phyloP scores from a whole-genome alignment of 2,888 invertebrate species.

The Philhelius pedissequus region DNA sequence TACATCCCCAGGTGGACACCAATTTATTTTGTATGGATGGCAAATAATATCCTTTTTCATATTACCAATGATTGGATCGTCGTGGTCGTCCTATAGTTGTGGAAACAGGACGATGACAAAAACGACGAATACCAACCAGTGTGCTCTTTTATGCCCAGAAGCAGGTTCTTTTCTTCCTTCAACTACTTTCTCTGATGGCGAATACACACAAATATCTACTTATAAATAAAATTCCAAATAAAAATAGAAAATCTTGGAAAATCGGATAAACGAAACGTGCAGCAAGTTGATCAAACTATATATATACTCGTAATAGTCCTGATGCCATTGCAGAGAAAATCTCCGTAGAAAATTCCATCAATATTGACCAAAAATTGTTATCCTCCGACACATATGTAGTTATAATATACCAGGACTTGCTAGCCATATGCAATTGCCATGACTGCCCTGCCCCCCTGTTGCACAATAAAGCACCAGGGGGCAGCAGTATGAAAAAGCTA shows the following conservation, averaged over 20 bases:
- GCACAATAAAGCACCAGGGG: constrained; percentile 50
- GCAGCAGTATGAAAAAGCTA: background rate
- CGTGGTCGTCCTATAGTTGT: constrained; percentile 9
- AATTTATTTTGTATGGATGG: constrained; percentile 65
- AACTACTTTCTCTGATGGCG: constrained; percentile 28
- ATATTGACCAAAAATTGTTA: constrained; percentile 67
- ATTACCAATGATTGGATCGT: constrained; percentile 67
- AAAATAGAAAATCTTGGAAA: constrained; percentile 38
- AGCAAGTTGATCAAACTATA: constrained; percentile 52
- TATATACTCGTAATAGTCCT: background rate
- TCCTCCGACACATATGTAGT: constrained; percentile 32
- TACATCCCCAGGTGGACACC: constrained; percentile 61
- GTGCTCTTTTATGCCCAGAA: background rate
- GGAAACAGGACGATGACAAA: background rate
- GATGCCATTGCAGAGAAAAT: constrained; percentile 24
- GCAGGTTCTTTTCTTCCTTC: constrained; percentile 15
- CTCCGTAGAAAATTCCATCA: constrained; percentile 63
- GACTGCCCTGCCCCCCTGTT: constrained; percentile 15
- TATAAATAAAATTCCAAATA: constrained; percentile 24
- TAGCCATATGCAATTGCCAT: constrained; percentile 39
- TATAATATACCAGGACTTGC: constrained; percentile 3
- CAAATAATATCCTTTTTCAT: constrained; percentile 67
- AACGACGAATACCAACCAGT: background rate
- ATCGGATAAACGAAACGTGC: constrained; percentile 64
- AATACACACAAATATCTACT: too few relatives aligned